Evolutionary conservation across 2,113 vertebrate species (phyloP).

Genomic region (Triplophysa tibetana): DNA sequence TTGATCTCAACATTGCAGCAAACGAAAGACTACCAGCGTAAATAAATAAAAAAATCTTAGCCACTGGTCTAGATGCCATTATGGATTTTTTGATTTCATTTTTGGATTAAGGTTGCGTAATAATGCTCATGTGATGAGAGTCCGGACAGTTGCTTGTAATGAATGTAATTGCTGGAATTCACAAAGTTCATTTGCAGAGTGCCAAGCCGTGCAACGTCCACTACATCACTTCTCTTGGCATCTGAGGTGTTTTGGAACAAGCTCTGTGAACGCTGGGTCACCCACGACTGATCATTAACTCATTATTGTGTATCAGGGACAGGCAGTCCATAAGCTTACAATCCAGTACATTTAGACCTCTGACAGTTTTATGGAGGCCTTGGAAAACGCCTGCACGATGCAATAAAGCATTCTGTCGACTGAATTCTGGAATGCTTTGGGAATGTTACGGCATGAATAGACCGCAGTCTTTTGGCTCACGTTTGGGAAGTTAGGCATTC

Average conservation of each 20-base stretch:
- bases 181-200: not conserved
- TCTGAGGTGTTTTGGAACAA: conserved; percentile 3
- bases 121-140: conserved; percentile 28
- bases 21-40: too few relatives aligned
- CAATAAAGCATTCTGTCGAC: conserved; percentile 43
- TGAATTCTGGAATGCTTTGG: conserved; percentile 40
- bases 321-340: conserved; percentile 39
- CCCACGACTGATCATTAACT: conserved; percentile 54
- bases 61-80: too few relatives aligned
- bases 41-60: too few relatives aligned
- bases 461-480: conserved; percentile 12
- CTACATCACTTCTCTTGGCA: conserved; percentile 23
- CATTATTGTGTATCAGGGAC: conserved; percentile 41
- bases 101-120: conserved; percentile 25
- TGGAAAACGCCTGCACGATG: conserved; percentile 40
- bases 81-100: conserved; percentile 4
- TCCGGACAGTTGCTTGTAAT: conserved; percentile 37
- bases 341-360: conserved; percentile 31
- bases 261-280: conserved; percentile 37
- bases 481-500: conserved; percentile 29
- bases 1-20: too few relatives aligned
- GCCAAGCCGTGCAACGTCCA: not conserved
- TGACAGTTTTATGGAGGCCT: conserved; percentile 51
- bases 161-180: conserved; percentile 30
- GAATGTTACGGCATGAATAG: conserved; percentile 29